phyloP scores from a whole-genome alignment of 2,113 vertebrate genomes.

The Hippocampus mohnikei region DNA sequence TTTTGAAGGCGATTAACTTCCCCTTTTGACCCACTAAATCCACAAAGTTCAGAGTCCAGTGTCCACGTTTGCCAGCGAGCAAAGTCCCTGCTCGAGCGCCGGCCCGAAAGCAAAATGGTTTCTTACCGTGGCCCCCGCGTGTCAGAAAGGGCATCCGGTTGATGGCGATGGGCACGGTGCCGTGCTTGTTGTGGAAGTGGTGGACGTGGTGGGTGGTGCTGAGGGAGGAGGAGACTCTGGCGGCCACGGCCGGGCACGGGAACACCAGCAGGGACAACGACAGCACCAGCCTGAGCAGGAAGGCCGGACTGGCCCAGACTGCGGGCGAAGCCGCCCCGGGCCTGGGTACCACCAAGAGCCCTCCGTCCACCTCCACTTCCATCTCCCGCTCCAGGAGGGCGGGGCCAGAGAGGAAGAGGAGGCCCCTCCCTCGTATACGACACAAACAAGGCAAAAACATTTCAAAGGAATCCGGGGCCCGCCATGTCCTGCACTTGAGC shows the following conservation, averaged over 20 bases:
- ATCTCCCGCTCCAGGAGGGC: conserved; percentile 56
- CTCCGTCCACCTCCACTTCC: conserved; percentile 59
- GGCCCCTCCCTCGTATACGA: conserved; percentile 70
- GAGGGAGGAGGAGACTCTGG: conserved; percentile 89
- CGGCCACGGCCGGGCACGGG: conserved; percentile 75
- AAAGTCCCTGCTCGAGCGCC: not conserved
- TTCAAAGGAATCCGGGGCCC: conserved; percentile 70
- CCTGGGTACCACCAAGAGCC: conserved; percentile 54
- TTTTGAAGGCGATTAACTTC: conserved; percentile 35
- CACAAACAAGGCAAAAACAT: conserved; percentile 73
- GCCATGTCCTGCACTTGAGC: conserved; percentile 66
- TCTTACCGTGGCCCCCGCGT: conserved; percentile 88
- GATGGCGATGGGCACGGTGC: conserved; percentile 92
- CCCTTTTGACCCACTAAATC: conserved; percentile 18
- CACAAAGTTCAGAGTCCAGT: conserved; percentile 3
- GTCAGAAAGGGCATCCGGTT: conserved; percentile 93
- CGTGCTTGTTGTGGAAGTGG: conserved; percentile 93
- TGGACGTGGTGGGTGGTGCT: conserved; percentile 92
- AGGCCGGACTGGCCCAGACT: conserved; percentile 67
- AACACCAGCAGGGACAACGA: conserved; percentile 71
- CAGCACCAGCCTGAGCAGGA: conserved; percentile 72
- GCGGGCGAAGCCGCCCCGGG: conserved; percentile 44
- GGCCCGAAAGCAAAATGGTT: not conserved
- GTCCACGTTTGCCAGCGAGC: conserved; percentile 6
- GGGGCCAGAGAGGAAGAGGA: conserved; percentile 49